Percentiles rank a stretch among this genome's conserved stretches.
These are phyloP conservation scores for Caenorhabditis plicata DNA, from an alignment of 2,888 invertebrate species.

Conservation along the genomic window DNA sequence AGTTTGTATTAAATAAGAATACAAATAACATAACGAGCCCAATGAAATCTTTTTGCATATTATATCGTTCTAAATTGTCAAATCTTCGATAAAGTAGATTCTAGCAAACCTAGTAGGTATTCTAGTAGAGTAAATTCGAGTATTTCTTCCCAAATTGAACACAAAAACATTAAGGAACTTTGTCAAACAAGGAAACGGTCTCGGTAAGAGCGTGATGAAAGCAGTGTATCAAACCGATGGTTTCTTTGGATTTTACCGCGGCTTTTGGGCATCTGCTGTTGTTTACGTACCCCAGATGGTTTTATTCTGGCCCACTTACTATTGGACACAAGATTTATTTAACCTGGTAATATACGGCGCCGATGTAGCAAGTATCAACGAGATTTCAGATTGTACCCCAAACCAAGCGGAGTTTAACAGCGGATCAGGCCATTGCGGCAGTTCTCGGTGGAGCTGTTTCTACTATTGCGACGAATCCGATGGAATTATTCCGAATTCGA, in stretches of 20 bases:
- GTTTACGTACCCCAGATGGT: conserved; percentile 49
- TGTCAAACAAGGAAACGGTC: conserved; percentile 19
- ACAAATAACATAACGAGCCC: no score
- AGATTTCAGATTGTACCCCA: conserved; percentile 15
- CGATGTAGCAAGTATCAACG: background rate
- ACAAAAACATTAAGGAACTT: conserved; percentile 3
- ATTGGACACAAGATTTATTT: conserved; percentile 34
- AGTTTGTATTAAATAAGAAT: no score
- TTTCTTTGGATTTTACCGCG: conserved; percentile 44
- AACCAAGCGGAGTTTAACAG: conserved; percentile 30
- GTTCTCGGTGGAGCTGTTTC: conserved; percentile 39
- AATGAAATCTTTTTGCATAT: no score
- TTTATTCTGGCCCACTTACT: conserved; percentile 50
- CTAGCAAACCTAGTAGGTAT: no score
- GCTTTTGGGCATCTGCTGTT: conserved; percentile 42
- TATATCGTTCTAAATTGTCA: no score
- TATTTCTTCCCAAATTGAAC: no score
- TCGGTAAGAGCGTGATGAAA: conserved; percentile 27
- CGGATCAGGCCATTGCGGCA: conserved; percentile 46
- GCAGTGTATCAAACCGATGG: conserved; percentile 49
- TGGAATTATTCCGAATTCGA: conserved; percentile 50
- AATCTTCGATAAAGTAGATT: no score
- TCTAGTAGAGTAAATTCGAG: no score
- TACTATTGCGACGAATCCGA: conserved; percentile 47
- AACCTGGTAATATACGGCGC: conserved; percentile 12